Evolutionary conservation across 2,888 invertebrate genomes (phyloP), one percentile per base, ranked within the genome.

Genomic region (Philopedon plagiatum): DNA sequence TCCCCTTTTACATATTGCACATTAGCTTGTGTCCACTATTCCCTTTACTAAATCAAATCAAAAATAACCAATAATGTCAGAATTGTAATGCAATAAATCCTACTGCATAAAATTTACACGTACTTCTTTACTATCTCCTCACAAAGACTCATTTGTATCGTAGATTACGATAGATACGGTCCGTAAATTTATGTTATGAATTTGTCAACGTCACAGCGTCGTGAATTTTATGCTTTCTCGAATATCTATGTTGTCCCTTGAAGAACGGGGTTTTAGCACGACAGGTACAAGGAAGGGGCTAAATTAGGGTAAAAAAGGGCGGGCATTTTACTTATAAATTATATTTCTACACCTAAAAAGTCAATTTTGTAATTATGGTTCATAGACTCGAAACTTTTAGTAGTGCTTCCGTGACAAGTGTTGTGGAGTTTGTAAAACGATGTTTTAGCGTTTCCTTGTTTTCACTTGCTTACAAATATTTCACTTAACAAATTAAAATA

Each of bases 101-200:
- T 15, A 15, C 8, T 21, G 41, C 23, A 58, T 58, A 41, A 58
- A 58, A 61, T 68, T 68, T 61, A 46, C 68, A 69, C 69, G 23
- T 69, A 69, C 56, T 57, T 8, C 21, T 41, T 37, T 58, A 64
- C 70, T 58, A 71, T 60, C 64, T 63, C n/a, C 32, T 56, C 54
- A 23, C 29, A 23, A 29, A 32, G 44, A 41, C 51, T 64, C 58
- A 71, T 71, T 71, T 71, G 70, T 71, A 46, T 51, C 58, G 51
- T 51, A 64, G 70, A 71, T 71, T 64, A 64, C 58, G 64, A 64
- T 60, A 71, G 70, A 71, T 71, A 71, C 49, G 64, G 51, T 21
- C 39, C 70, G 58, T 58, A 64, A 57, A 71, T 71, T 71, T 64
- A 71, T 71, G 70, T 71, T 71, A 71, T 71, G 70, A 71, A 71